A percentile compares a stretch with the other conserved stretches of the same genome.
Evolutionary conservation across 2,888 invertebrate species (phyloP).

Genomic region (Disparrhopalites patrizii): DNA sequence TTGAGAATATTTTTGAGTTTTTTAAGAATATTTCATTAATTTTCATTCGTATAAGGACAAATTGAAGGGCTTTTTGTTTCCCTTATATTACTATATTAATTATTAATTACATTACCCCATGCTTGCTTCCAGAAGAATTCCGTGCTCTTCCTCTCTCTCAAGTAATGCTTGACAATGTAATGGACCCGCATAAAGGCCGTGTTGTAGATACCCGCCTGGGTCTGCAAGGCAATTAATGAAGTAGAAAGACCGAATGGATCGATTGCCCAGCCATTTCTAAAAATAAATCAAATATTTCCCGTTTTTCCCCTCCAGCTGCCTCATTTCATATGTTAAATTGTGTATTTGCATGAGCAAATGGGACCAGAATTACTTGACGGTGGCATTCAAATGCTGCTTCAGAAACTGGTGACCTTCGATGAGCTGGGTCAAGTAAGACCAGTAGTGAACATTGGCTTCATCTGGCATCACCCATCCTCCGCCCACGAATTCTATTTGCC

Average conservation of each 20-base stretch:
- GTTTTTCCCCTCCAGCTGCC: no score
- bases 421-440: conserved; percentile 80
- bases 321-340: no score
- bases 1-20: no score
- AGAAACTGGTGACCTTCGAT: conserved; percentile 96
- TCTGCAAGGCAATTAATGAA: conserved; percentile 75
- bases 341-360: no score
- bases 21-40: no score
- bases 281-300: neutral
- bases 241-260: conserved; percentile 92
- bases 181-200: conserved; percentile 85
- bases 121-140: conserved; percentile 93
- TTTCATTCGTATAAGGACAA: no score
- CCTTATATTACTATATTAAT: neutral
- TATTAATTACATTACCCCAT: conserved; percentile 66
- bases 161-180: conserved; percentile 88
- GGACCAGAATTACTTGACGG: conserved; percentile 66
- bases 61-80: no score
- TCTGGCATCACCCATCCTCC: conserved; percentile 99
- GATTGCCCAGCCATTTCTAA: conserved; percentile 72
- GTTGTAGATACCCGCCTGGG: conserved; percentile 74
- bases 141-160: conserved; percentile 73
- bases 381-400: conserved; percentile 70
- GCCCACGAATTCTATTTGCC: conserved; percentile 91
- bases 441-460: conserved; percentile 93